These are phyloP conservation scores for Spodoptera frugiperda DNA, from an alignment of 1,140 invertebrate genomes.

Conservation along the genomic window DNA sequence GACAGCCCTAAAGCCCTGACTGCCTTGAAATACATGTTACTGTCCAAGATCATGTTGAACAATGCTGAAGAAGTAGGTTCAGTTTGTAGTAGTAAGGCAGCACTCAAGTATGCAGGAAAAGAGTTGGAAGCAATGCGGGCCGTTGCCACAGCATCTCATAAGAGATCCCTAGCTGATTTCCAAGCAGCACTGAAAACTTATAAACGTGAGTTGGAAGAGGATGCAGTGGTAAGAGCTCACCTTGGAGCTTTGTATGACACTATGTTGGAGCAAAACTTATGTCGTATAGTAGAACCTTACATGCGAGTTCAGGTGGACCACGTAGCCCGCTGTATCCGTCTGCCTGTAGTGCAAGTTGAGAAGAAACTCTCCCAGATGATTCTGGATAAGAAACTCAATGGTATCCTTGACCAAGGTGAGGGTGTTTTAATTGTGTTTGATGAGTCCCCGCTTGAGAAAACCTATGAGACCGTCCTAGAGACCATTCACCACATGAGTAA, in stretches of 20 bases:
- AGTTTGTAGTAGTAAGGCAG: slow-evolving; percentile 98
- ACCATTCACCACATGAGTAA: slow-evolving; percentile 99
- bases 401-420: slow-evolving; percentile 99
- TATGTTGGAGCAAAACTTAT: slow-evolving; percentile 99
- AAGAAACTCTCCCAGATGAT: slow-evolving; percentile 99
- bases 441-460: slow-evolving; percentile 97
- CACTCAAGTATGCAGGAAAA: slow-evolving; percentile 97
- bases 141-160: slow-evolving; percentile 98
- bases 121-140: slow-evolving; percentile 99
- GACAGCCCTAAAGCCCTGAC: slow-evolving; percentile 96
- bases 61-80: slow-evolving; percentile 98
- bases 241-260: slow-evolving; percentile 98
- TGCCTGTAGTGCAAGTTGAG: slow-evolving; percentile 96
- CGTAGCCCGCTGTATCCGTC: slow-evolving; percentile 90
- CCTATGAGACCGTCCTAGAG: slow-evolving; percentile 98
- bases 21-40: slow-evolving; percentile 99
- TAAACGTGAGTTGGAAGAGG: slow-evolving; percentile 96
- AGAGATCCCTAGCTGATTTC: slow-evolving; percentile 98
- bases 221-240: slow-evolving; percentile 98
- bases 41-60: slow-evolving; percentile 99
- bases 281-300: slow-evolving; percentile 99
- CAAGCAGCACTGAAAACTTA: slow-evolving; percentile 93
- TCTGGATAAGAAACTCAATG: slow-evolving; percentile 98
- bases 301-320: slow-evolving; percentile 96
- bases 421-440: slow-evolving; percentile 99